Base-by-base conservation (phyloP, 2,888 invertebrate species). In the Oconnorella tubifera region DNA sequence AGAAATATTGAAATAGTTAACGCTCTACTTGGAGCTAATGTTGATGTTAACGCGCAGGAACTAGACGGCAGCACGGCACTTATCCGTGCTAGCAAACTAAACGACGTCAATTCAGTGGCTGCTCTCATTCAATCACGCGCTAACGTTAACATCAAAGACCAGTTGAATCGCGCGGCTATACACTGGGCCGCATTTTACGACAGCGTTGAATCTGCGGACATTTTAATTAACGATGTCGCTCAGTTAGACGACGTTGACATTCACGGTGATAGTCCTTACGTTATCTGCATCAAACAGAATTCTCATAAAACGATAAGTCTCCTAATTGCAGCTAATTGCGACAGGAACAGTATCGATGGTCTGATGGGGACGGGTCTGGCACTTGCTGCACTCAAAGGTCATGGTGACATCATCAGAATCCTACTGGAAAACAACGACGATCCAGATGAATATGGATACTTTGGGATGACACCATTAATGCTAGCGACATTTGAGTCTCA, bases 381-480 rank as follows among this genome's bases (percentile, higher is more conserved):
- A 27, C 50, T 67, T n/a, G 66, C 66, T 1, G 57, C 59, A 14
- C n/a, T 63, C 1, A 48, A 51, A 31, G 66, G 63, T 31, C 50
- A 64, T 57, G 14, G 23, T 14, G 61, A 60, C 10, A 49, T 27
- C 51, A 56, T 66, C 25, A 19, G 4, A 19, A 29, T 63, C 40
- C 61, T 68, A 2, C 31, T 68, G 27, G 60, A 50, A 19, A 50
- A 53, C 3, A 66, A 61, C 19, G 68, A 68, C 19, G 68, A 67
- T 49, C 63, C 66, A 23, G 68, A 68, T 50, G 68, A 67, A 33
- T 14, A 23, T 2, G 60, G 66, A 14, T 66, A 57, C 66, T 63
- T 66, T 32, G 68, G 66, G 1, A 48, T 63, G 48, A 68, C 68
- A 29, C 66, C 68, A 1, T 53, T 68, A 2, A 64, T 66, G 57